Percentiles rank a stretch among this genome's conserved stretches.
Evolutionary conservation across 2,797 vertebrate genomes (phyloP).

Genomic region (Chanos chanos): DNA sequence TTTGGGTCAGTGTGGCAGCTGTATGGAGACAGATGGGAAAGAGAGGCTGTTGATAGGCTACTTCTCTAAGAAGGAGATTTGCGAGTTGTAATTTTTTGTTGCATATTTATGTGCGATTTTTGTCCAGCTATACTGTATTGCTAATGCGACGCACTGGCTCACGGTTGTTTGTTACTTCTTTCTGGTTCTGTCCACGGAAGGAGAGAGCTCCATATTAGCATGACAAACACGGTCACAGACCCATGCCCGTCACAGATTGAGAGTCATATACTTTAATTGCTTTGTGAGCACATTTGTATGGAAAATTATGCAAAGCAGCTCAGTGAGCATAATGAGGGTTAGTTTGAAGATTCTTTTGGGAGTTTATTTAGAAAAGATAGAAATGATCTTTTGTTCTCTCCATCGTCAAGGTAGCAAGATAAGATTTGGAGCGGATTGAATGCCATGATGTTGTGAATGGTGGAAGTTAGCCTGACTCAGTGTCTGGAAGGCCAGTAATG

Average conservation of each 20-base stretch:
- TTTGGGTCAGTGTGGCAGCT: slow-evolving; percentile 1
- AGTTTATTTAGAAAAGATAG: slow-evolving; percentile 29
- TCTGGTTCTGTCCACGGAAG: slow-evolving; percentile 1
- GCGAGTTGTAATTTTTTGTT: background rate
- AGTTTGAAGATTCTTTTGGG: slow-evolving; percentile 22
- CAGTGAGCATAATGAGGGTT: slow-evolving; percentile 31
- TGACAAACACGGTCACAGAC: slow-evolving; percentile 9
- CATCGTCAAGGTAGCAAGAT: slow-evolving; percentile 26
- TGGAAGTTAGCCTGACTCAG: slow-evolving; percentile 21
- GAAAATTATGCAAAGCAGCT: slow-evolving; percentile 39
- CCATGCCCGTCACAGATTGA: slow-evolving; percentile 1
- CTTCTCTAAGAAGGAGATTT: background rate
- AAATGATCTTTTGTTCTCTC: slow-evolving; percentile 34
- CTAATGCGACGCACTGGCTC: background rate
- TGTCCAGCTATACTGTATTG: background rate
- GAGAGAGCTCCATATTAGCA: background rate
- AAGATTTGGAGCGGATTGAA: slow-evolving; percentile 36
- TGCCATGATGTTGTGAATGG: slow-evolving; percentile 6
- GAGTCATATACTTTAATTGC: slow-evolving; percentile 20
- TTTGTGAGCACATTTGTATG: slow-evolving; percentile 21
- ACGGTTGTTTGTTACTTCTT: background rate
- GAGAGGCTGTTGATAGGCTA: background rate
- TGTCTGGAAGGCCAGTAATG: slow-evolving; percentile 13
- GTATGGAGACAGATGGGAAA: background rate
- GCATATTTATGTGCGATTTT: slow-evolving; percentile 29